phyloP scores from a whole-genome alignment of 2,888 invertebrate species.

The Molorchus minor region DNA sequence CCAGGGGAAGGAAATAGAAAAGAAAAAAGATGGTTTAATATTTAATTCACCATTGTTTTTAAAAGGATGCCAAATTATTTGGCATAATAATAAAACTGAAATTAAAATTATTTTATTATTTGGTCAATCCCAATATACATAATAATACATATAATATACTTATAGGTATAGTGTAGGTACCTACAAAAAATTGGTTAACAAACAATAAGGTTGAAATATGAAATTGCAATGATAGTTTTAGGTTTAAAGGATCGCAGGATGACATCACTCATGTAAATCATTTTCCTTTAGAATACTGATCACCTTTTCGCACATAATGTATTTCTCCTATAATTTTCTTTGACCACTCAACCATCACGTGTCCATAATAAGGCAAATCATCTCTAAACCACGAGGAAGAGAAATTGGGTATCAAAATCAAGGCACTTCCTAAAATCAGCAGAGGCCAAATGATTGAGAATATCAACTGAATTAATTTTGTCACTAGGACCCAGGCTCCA shows the following conservation, averaged over 20 bases:
- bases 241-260: not conserved
- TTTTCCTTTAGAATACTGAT: not conserved
- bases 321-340: not conserved
- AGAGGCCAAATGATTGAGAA: constrained; percentile 46
- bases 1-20: too few relatives aligned
- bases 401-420: constrained; percentile 37
- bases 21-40: too few relatives aligned
- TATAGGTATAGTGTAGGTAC: too few relatives aligned
- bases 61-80: too few relatives aligned
- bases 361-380: constrained; percentile 15
- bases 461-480: constrained; percentile 43
- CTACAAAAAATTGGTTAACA: too few relatives aligned
- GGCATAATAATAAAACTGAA: too few relatives aligned
- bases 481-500: constrained; percentile 43
- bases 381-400: constrained; percentile 36
- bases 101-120: too few relatives aligned
- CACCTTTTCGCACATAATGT: not conserved
- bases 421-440: constrained; percentile 33
- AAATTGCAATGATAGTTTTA: too few relatives aligned
- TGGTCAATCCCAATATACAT: too few relatives aligned
- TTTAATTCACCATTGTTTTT: too few relatives aligned
- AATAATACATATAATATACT: too few relatives aligned
- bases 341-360: not conserved
- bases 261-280: not conserved
- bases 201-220: too few relatives aligned